These are phyloP conservation scores for Plagodis pulveraria DNA, from an alignment of 2,888 invertebrate genomes.

Conservation along the genomic window DNA sequence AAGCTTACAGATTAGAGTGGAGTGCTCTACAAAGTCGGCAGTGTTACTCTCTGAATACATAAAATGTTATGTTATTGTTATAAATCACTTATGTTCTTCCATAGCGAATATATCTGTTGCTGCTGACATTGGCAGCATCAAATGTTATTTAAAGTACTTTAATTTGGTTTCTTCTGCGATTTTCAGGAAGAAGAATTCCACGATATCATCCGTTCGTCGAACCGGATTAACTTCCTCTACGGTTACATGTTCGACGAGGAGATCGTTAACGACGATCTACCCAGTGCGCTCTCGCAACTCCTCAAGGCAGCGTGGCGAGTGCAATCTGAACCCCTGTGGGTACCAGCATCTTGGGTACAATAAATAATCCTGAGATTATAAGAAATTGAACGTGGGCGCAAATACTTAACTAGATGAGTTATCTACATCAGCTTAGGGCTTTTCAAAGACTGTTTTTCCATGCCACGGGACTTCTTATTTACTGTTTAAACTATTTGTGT, in stretches of 20 bases:
- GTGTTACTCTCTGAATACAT: too few species aligned
- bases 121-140: too few species aligned
- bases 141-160: too few species aligned
- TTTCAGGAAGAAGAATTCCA: constrained; percentile 95
- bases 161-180: neutral
- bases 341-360: constrained; percentile 97
- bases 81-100: too few species aligned
- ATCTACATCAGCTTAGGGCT: too few species aligned
- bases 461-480: too few species aligned
- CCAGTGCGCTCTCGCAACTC: constrained; percentile 93
- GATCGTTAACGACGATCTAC: constrained; percentile 96
- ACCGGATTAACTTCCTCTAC: constrained; percentile 95
- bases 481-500: too few species aligned
- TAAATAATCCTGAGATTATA: constrained; percentile 61
- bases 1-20: too few species aligned
- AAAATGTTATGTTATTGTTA: too few species aligned
- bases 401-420: neutral
- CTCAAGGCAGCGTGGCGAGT: constrained; percentile 92
- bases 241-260: constrained; percentile 97
- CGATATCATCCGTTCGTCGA: constrained; percentile 93
- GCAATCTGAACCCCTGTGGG: constrained; percentile 97
- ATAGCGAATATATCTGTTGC: too few species aligned
- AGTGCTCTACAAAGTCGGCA: too few species aligned
- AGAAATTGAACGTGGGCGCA: neutral
- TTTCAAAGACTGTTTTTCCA: too few species aligned